A percentile compares a stretch with the other conserved stretches of the same genome.
Conservation (phyloP, 1,140 invertebrate genomes). For the Neodiprion pinetum region DNA sequence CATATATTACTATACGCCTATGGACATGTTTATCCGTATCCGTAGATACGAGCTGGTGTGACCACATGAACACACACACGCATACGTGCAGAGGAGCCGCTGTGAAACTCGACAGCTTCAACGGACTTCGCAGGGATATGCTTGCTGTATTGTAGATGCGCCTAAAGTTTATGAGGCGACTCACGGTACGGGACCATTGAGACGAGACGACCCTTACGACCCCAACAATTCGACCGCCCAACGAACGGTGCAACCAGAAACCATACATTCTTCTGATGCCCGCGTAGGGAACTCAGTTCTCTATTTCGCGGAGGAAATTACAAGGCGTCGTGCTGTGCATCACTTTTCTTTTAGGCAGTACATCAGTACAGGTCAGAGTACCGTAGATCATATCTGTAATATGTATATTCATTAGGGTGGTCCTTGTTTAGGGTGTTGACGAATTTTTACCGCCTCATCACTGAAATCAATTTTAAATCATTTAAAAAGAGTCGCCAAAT, state of each 20-base stretch:
- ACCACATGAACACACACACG: too few relatives aligned
- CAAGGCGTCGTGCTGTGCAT: background rate
- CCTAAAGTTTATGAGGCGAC: background rate
- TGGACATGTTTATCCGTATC: too few relatives aligned
- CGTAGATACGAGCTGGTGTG: too few relatives aligned
- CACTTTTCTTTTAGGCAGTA: background rate
- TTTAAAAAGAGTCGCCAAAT: too few relatives aligned
- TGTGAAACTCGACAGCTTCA: background rate
- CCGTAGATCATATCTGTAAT: too few relatives aligned
- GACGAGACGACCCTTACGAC: background rate
- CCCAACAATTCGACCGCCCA: background rate
- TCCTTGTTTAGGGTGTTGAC: too few relatives aligned
- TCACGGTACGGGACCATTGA: constrained; percentile 1
- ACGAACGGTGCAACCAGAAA: constrained; percentile 2
- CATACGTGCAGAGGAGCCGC: too few relatives aligned
- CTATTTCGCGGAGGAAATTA: background rate
- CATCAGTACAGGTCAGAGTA: too few relatives aligned
- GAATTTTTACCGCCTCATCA: too few relatives aligned
- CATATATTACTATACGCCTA: background rate
- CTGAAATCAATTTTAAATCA: too few relatives aligned
- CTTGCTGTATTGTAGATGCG: background rate
- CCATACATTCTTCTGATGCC: background rate
- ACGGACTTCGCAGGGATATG: constrained; percentile 3
- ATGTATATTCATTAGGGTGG: too few relatives aligned
- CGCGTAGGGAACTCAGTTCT: background rate